phyloP scores from a whole-genome alignment of 2,888 invertebrate species.

The Amblyjoppa proteus region DNA sequence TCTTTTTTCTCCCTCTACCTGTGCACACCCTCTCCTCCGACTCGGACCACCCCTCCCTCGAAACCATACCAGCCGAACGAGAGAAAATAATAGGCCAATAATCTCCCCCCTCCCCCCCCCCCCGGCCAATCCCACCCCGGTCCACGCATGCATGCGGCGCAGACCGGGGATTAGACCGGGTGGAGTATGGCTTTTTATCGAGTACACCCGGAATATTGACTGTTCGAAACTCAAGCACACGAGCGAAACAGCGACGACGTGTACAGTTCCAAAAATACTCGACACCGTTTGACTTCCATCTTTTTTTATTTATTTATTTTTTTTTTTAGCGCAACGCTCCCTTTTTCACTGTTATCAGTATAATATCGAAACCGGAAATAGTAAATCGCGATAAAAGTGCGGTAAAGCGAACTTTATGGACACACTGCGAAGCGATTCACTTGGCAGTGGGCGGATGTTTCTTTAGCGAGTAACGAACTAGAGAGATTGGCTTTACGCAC shows the following conservation, averaged over 20 bases:
- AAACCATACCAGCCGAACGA: slow-evolving; percentile 19
- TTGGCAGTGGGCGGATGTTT: too few species aligned
- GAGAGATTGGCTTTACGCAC: too few species aligned
- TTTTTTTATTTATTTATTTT: not conserved
- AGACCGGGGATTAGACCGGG: slow-evolving; percentile 54
- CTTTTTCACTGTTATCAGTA: not conserved
- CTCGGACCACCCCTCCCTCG: not conserved
- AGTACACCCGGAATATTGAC: slow-evolving; percentile 52
- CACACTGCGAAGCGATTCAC: not conserved
- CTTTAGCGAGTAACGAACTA: too few species aligned
- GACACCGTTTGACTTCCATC: not conserved
- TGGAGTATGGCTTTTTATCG: slow-evolving; percentile 56
- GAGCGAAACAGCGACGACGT: not conserved
- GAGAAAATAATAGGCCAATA: slow-evolving; percentile 57
- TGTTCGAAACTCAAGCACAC: slow-evolving; percentile 47
- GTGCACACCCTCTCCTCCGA: slow-evolving; percentile 2
- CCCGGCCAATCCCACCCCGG: too few species aligned
- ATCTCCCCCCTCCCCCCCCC: slow-evolving; percentile 25
- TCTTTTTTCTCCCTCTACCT: slow-evolving; percentile 37
- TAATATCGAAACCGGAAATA: slow-evolving; percentile 8
- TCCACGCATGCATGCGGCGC: slow-evolving; percentile 18
- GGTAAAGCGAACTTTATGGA: not conserved
- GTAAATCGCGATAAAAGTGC: not conserved
- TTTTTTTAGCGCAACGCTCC: not conserved
- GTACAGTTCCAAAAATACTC: slow-evolving; percentile 41